Evolutionary conservation across 2,113 vertebrate genomes (phyloP), one percentile per base, ranked within the genome.

Genomic region (Haliaeetus leucogaster): DNA sequence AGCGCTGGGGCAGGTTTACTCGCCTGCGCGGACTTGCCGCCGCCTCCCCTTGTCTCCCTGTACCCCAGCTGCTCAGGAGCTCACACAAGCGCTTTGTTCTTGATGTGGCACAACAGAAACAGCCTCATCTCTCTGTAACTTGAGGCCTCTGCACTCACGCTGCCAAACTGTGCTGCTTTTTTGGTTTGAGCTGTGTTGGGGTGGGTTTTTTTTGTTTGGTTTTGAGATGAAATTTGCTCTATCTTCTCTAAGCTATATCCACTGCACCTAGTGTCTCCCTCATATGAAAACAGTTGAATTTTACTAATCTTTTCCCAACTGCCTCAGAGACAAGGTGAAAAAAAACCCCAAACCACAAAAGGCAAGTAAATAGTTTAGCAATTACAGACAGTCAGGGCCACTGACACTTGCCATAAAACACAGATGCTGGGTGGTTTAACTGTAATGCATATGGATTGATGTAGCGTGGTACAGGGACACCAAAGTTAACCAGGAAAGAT

Each of bases 11-110:
- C 21, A 83, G 45, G 32, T 76, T 61, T n/a, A 16, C 27, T 22
- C 11, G 2, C 62, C 74, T n/a, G 50, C 81, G n/a, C 0, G 0
- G 61, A 53, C 25, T 22, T 42, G 19, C 19, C 2, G 5, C 38
- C 2, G 4, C 30, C 45, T 70, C 43, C 16, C 38, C 20, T 29
- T 2, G 0, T 30, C 27, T 36, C 26, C 42, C n/a, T 32, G 29
- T 59, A 55, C 7, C 26, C 40, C 36, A 45, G 56, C 62, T 88
- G n/a, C 50, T 59, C 80, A 38, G 68, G n/a, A 48, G 40, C 29
- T 61, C 80, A 50, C 29, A 42, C 34, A 62, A 25, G 29, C 0
- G 0, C 63, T 61, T 62, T 91, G 29, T 48, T 94, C 71, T 50
- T 4, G 2, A n/a, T 20, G 40, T 25, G 29, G 20, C 36, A 72